Evolutionary conservation across 2,888 invertebrate genomes (phyloP).

Genomic region (Lapara coniferarum): DNA sequence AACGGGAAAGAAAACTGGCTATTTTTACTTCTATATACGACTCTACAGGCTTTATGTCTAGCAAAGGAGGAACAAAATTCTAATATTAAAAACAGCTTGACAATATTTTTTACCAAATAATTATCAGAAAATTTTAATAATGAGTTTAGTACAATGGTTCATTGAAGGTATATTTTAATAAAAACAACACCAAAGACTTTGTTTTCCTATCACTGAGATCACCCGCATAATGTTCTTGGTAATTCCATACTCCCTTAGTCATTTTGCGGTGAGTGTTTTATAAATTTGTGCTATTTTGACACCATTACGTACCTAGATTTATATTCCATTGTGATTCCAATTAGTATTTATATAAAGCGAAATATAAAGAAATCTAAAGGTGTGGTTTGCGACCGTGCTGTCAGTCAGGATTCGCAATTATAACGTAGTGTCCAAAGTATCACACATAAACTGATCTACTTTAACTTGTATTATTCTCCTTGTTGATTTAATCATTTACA

Average conservation of each 20-base stretch:
- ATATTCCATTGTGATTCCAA: background rate
- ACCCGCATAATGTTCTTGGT: slow-evolving; percentile 64
- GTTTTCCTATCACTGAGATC: slow-evolving; percentile 53
- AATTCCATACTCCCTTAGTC: slow-evolving; percentile 59
- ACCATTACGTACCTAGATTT: background rate
- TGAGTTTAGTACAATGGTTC: background rate
- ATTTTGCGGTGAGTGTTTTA: slow-evolving; percentile 34
- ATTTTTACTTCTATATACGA: too few species aligned
- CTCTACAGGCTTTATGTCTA: too few species aligned
- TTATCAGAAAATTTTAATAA: background rate
- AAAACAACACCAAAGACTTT: slow-evolving; percentile 28
- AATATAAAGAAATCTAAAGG: background rate
- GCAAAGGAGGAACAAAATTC: too few species aligned
- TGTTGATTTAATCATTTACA: too few species aligned
- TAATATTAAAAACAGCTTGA: too few species aligned
- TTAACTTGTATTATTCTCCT: background rate
- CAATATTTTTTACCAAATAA: background rate
- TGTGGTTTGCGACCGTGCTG: background rate
- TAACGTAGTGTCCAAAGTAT: too few species aligned
- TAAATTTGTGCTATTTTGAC: slow-evolving; percentile 3
- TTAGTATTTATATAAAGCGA: background rate
- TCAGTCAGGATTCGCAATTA: too few species aligned
- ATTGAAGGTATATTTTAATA: slow-evolving; percentile 1
- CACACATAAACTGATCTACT: too few species aligned
- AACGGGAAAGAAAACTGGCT: too few species aligned